phyloP scores from a whole-genome alignment of 2,113 vertebrate species.

The Edolisoma coerulescens region DNA sequence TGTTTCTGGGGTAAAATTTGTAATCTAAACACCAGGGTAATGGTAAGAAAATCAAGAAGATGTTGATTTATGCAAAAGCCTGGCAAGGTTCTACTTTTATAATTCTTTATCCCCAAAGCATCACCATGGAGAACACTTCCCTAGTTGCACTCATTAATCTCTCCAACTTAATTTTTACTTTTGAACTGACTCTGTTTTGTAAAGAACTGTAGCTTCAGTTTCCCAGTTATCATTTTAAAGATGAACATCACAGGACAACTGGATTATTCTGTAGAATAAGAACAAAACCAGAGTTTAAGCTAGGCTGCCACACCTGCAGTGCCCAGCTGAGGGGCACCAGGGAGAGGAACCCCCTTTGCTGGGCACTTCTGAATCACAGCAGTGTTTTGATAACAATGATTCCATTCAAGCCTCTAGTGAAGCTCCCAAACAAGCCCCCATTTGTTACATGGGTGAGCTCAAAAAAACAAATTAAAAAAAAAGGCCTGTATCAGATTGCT shows the following conservation, averaged over 20 bases:
- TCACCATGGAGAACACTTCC: background rate
- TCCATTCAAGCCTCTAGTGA: slow-evolving; percentile 45
- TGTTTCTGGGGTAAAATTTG: background rate
- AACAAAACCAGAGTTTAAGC: background rate
- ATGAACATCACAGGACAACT: background rate
- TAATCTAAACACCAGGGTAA: background rate
- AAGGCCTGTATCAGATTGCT: slow-evolving; percentile 56
- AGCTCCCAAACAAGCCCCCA: slow-evolving; percentile 58
- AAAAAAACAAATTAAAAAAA: background rate
- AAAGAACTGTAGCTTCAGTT: background rate
- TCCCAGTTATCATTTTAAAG: background rate
- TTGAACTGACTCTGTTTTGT: background rate
- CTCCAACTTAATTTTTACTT: background rate
- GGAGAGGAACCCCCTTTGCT: slow-evolving; percentile 19
- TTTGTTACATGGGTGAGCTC: slow-evolving; percentile 62
- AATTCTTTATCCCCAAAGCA: background rate
- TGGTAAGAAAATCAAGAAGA: background rate
- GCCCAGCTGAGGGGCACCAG: slow-evolving; percentile 50
- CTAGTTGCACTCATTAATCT: background rate
- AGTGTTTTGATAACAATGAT: slow-evolving; percentile 58
- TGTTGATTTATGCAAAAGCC: background rate
- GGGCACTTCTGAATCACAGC: slow-evolving; percentile 45
- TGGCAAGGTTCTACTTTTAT: background rate
- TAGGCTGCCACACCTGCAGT: slow-evolving; percentile 51
- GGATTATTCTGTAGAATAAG: background rate